Evolutionary conservation across 2,888 invertebrate genomes (phyloP).

Genomic region (Pheosia tremula): DNA sequence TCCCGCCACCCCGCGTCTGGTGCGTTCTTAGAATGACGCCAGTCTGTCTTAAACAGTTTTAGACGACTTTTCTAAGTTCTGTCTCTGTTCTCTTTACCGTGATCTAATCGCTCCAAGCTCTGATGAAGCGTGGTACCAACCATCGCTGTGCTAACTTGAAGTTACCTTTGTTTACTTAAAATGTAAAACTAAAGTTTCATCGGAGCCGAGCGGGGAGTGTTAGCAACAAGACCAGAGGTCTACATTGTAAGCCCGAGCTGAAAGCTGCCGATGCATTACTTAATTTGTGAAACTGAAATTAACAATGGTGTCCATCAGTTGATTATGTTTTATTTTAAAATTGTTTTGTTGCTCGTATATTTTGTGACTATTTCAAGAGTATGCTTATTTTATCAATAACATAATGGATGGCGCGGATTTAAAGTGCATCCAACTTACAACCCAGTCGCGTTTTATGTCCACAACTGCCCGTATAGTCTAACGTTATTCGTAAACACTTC

Average conservation of each 20-base stretch:
- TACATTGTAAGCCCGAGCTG: conserved; percentile 58
- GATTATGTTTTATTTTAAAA: conserved; percentile 65
- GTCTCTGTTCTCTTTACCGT: conserved; percentile 16
- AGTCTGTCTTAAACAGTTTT: conserved; percentile 18
- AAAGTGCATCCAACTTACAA: background rate
- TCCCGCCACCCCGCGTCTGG: conserved; percentile 52
- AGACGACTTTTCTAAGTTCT: conserved; percentile 13
- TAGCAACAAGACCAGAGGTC: conserved; percentile 40
- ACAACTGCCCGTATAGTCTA: background rate
- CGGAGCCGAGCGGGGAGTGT: conserved; percentile 20
- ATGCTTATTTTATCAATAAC: conserved; percentile 38
- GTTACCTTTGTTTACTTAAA: conserved; percentile 29
- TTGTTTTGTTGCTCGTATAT: conserved; percentile 61
- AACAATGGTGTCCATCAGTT: conserved; percentile 56
- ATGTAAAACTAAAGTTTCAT: conserved; percentile 16
- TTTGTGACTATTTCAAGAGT: conserved; percentile 55
- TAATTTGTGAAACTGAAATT: conserved; percentile 67
- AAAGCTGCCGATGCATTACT: conserved; percentile 73
- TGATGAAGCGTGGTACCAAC: conserved; percentile 17
- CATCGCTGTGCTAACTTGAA: conserved; percentile 16
- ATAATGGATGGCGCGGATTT: background rate
- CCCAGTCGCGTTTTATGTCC: background rate
- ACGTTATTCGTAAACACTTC: background rate
- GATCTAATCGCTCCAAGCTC: conserved; percentile 7
- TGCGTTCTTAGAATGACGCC: conserved; percentile 59